A percentile compares a stretch with the other conserved stretches of the same genome.
Evolutionary conservation across 2,797 vertebrate species (phyloP).

Genomic region (Botia almorhae): DNA sequence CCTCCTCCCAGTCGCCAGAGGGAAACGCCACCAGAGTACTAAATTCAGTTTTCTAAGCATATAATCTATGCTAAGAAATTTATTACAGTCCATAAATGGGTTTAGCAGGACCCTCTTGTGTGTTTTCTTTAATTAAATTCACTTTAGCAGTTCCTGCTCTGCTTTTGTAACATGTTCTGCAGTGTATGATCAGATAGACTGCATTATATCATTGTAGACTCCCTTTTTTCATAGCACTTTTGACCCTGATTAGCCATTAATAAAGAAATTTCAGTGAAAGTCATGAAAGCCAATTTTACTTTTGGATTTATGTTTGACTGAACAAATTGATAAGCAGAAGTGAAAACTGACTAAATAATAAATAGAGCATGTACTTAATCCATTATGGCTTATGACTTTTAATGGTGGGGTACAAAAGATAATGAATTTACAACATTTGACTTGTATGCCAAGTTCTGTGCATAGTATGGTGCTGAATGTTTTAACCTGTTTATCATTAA

Average conservation of each 20-base stretch:
- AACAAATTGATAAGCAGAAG: too few relatives aligned
- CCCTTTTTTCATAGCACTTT: not conserved
- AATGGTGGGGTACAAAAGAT: constrained; percentile 47
- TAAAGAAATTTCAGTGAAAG: not conserved
- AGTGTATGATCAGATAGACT: constrained; percentile 6
- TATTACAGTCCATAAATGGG: constrained; percentile 69
- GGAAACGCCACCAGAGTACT: constrained; percentile 36
- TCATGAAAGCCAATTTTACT: too few relatives aligned
- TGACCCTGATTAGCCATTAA: not conserved
- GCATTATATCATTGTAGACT: not conserved
- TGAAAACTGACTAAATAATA: too few relatives aligned
- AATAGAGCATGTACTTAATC: not conserved
- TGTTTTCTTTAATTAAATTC: constrained; percentile 72
- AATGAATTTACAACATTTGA: not conserved
- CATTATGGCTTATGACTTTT: constrained; percentile 29
- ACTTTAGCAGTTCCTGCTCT: constrained; percentile 55
- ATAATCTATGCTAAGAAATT: constrained; percentile 62
- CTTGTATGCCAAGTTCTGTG: too few relatives aligned
- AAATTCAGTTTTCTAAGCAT: too few relatives aligned
- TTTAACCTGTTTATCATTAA: too few relatives aligned
- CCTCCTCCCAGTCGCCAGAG: too few relatives aligned
- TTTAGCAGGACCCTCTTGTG: constrained; percentile 58
- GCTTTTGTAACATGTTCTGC: constrained; percentile 17
- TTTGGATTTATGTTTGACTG: too few relatives aligned
- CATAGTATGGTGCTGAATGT: too few relatives aligned